Evolutionary conservation across 2,888 invertebrate genomes (phyloP), one percentile per base, ranked within the genome.

Genomic region (Achlya flavicornis): DNA sequence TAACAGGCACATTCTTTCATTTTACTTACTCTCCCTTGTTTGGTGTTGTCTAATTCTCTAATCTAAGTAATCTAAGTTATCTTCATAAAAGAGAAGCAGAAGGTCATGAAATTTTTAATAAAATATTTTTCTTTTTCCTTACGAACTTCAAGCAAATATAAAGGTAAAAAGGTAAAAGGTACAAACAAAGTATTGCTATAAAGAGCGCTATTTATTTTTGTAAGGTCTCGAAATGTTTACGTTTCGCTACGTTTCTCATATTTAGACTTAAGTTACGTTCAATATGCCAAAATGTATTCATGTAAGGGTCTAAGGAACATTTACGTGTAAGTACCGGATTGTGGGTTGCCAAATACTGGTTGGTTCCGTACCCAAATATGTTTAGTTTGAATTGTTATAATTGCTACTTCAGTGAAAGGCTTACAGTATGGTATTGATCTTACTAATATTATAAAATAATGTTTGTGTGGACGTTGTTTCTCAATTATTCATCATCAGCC

Each of bases 211-310:
- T 53, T 53, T 53, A 53, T 53, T 53, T 53, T 53, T 53, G 53
- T 53, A 53, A 53, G 53, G 53, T 53, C 19, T 53, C 53, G 19
- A 53, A 53, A 53, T 53, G 53, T 53, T 53, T 53, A 53, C 53
- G 53, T 53, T 53, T 53, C 16, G 16, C 19, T 53, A 53, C 53
- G 53, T 60, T 60, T 43, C 41, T 60, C 43, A 60, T 26, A 19
- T 41, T 60, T 43, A 41, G 11, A 41, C 41, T 12, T 14, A 60
- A 60, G 41, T 43, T 60, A 26, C 41, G 59, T 41, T 60, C 60
- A 60, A 60, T 60, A 60, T 41, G 60, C 41, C 26, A 60, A 60
- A 60, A 19, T 43, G 43, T 41, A 58, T 26, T 60, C 60, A 41
- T 19, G 41, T 41, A 53, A 53, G 53, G 53, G 53, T 53, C 53